phyloP scores from a whole-genome alignment of 2,797 vertebrate genomes.

The Halcyon badia region DNA sequence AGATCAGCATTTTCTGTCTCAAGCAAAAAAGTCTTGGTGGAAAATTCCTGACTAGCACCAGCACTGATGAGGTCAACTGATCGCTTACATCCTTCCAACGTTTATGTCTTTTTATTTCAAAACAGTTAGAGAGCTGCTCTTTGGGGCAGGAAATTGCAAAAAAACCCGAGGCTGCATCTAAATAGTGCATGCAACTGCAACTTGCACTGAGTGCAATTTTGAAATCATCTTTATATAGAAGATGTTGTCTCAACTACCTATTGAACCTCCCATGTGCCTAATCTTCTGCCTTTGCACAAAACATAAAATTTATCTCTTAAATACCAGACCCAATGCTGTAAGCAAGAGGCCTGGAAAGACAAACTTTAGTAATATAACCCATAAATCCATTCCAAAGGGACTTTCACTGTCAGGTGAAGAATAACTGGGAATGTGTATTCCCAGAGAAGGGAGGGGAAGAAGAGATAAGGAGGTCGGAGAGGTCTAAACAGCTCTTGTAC shows the following conservation, averaged over 20 bases:
- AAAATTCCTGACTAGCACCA: constrained; percentile 20
- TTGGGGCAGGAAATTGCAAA: constrained; percentile 61
- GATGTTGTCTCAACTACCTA: constrained; percentile 68
- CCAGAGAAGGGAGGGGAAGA: background rate
- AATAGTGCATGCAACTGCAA: constrained; percentile 27
- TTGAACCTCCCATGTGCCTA: constrained; percentile 38
- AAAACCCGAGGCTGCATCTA: background rate
- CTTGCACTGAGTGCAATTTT: constrained; percentile 29
- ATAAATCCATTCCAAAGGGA: background rate
- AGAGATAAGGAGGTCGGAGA: constrained; percentile 3
- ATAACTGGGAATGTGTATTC: background rate
- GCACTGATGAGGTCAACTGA: background rate
- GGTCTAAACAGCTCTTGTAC: background rate
- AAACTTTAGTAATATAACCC: background rate
- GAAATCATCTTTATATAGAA: constrained; percentile 64
- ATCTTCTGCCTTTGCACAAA: constrained; percentile 68
- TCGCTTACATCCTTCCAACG: background rate
- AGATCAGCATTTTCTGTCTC: background rate
- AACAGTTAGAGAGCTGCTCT: constrained; percentile 23
- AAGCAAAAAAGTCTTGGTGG: background rate
- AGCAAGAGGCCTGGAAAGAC: background rate
- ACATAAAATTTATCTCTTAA: constrained; percentile 60
- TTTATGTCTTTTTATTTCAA: constrained; percentile 52
- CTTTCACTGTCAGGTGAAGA: background rate
- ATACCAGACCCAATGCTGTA: background rate